Evolutionary conservation across 2,888 invertebrate species (phyloP).

Genomic region (Sepiola atlantica): DNA sequence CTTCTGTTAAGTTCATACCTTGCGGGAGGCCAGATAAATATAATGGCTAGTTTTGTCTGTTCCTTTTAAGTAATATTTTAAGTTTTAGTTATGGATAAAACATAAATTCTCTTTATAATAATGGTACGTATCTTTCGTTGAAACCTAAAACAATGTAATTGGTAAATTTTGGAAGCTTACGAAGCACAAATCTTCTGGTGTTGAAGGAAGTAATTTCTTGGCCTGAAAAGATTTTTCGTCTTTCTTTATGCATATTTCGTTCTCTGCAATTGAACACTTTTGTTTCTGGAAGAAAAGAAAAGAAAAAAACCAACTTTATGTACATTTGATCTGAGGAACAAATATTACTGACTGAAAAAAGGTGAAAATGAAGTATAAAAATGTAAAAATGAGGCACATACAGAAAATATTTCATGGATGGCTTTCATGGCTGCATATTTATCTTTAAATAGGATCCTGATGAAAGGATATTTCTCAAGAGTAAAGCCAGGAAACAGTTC

Average conservation of each 20-base stretch:
- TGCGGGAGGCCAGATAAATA: too few species aligned
- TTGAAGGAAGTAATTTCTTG: not conserved
- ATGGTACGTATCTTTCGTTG: too few species aligned
- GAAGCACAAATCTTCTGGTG: not conserved
- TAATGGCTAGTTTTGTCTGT: too few species aligned
- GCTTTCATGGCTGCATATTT: not conserved
- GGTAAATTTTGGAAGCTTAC: not conserved
- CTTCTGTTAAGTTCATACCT: too few species aligned
- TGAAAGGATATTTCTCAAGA: conserved; percentile 22
- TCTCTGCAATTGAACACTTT: not conserved
- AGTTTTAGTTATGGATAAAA: too few species aligned
- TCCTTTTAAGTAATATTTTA: too few species aligned
- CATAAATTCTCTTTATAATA: too few species aligned
- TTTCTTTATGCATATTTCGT: not conserved
- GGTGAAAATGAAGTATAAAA: not conserved
- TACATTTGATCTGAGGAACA: not conserved
- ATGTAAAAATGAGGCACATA: not conserved
- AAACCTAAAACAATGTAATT: not conserved
- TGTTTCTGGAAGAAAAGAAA: not conserved
- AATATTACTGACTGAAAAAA: not conserved
- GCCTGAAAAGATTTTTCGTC: not conserved
- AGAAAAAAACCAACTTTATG: not conserved
- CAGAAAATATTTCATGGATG: conserved; percentile 41
- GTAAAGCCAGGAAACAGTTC: conserved; percentile 33
- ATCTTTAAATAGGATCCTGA: not conserved